Percentiles rank a stretch among this genome's conserved stretches.
Evolutionary conservation across 2,888 invertebrate species (phyloP).

Genomic region (Drosophila longiperda): DNA sequence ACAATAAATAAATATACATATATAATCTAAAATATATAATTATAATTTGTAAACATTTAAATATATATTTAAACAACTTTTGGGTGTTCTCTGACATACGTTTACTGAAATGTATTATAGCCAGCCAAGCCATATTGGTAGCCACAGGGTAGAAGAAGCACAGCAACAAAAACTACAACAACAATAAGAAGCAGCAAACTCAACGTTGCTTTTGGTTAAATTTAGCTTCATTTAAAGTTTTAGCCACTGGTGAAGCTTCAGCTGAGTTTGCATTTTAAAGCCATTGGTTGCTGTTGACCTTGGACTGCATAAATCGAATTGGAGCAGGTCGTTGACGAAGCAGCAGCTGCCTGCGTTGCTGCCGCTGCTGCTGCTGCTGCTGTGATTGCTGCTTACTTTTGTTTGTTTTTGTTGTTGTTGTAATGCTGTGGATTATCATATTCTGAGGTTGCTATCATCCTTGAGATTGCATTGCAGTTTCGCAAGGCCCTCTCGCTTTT

Average conservation of each 20-base stretch:
- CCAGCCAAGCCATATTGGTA: neutral
- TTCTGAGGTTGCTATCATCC: conserved; percentile 58
- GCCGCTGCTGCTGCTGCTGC: conserved; percentile 24
- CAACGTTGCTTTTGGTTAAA: conserved; percentile 17
- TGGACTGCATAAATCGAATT: conserved; percentile 78
- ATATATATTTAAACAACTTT: neutral
- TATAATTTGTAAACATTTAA: neutral
- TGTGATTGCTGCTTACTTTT: conserved; percentile 14
- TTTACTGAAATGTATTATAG: neutral
- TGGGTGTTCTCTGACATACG: neutral
- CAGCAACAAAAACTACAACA: conserved; percentile 1
- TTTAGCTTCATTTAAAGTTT: conserved; percentile 15
- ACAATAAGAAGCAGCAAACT: conserved; percentile 19
- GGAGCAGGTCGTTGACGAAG: conserved; percentile 78
- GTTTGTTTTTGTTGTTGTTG: conserved; percentile 31
- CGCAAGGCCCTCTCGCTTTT: conserved; percentile 46
- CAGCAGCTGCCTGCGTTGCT: conserved; percentile 18
- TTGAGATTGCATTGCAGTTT: conserved; percentile 52
- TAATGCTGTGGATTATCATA: conserved; percentile 44
- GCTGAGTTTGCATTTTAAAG: conserved; percentile 76
- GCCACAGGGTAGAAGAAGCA: conserved; percentile 31
- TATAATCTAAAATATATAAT: neutral
- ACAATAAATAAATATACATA: neutral
- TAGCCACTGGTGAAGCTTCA: conserved; percentile 25
- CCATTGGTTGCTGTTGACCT: conserved; percentile 71